These are phyloP conservation scores for Synanthedon andrenaeformis DNA, from an alignment of 2,888 invertebrate genomes.

Conservation along the genomic window DNA sequence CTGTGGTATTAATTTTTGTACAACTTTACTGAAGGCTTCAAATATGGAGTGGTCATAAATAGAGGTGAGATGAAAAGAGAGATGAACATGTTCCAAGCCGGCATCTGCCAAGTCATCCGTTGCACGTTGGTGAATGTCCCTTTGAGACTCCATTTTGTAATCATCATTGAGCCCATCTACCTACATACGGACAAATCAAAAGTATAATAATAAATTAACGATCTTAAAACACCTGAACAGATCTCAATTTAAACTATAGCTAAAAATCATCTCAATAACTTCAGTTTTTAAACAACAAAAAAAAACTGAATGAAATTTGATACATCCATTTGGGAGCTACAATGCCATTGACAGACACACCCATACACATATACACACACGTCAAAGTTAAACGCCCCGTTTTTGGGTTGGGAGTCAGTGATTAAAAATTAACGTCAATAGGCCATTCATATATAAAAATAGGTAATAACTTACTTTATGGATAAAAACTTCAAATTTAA, in stretches of 20 bases:
- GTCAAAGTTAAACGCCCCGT: too few species aligned
- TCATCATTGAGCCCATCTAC: conserved; percentile 99
- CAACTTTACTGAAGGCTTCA: conserved; percentile 99
- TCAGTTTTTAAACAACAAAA: too few species aligned
- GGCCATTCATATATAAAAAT: background rate
- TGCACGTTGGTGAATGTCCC: conserved; percentile 97
- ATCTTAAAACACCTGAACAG: too few species aligned
- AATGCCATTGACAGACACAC: too few species aligned
- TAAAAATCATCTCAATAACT: too few species aligned
- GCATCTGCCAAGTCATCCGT: conserved; percentile 94
- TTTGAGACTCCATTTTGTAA: conserved; percentile 98
- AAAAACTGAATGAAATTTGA: too few species aligned
- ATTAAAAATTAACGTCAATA: too few species aligned
- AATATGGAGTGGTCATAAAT: conserved; percentile 99
- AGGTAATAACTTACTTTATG: conserved; percentile 77
- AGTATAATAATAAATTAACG: background rate
- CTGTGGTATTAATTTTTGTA: conserved; percentile 98
- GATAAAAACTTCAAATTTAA: conserved; percentile 98
- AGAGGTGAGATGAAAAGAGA: conserved; percentile 96
- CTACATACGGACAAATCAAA: conserved; percentile 22
- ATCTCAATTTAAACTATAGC: too few species aligned
- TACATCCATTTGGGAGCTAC: too few species aligned
- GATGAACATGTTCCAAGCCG: conserved; percentile 86
- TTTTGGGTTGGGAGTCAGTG: too few species aligned
- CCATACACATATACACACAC: too few species aligned